Percentiles rank a stretch among this genome's conserved stretches.
These are phyloP conservation scores for Parnassius apollo DNA, from an alignment of 2,888 invertebrate genomes.

Conservation along the genomic window DNA sequence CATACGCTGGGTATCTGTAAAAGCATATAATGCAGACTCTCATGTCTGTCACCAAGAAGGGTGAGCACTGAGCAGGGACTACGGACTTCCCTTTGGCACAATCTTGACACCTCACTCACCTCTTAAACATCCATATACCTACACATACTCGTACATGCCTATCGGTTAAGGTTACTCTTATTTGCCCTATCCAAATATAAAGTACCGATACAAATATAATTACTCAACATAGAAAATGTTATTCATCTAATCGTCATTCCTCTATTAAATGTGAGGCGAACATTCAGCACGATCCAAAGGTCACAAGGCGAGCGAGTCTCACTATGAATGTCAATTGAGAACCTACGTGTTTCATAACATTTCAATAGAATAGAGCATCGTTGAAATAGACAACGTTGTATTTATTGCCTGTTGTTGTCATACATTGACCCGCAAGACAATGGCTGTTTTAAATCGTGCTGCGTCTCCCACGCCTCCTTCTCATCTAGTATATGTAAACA, in stretches of 20 bases:
- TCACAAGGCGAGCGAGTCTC: conserved; percentile 21
- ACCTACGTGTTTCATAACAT: conserved; percentile 24
- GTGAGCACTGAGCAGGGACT: too few relatives aligned
- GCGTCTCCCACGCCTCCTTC: conserved; percentile 4
- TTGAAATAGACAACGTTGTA: conserved; percentile 23
- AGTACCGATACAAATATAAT: too few relatives aligned
- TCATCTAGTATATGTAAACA: conserved; percentile 9
- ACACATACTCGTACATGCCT: too few relatives aligned
- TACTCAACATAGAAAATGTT: conserved; percentile 3
- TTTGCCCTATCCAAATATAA: too few relatives aligned
- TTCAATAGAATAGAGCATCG: conserved; percentile 23
- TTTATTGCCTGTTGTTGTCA: conserved; percentile 20
- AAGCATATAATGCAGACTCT: too few relatives aligned
- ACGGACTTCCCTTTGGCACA: too few relatives aligned
- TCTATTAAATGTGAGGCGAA: background rate
- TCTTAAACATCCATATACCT: too few relatives aligned
- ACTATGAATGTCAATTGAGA: conserved; percentile 19
- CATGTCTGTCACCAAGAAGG: too few relatives aligned
- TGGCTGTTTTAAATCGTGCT: conserved; percentile 20
- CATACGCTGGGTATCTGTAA: too few relatives aligned
- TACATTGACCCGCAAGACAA: conserved; percentile 24
- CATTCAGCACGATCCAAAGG: conserved; percentile 12
- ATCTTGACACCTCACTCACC: too few relatives aligned
- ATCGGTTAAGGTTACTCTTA: too few relatives aligned
- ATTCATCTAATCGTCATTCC: conserved; percentile 10